These are phyloP conservation scores for Micrastur ruficollis DNA, from an alignment of 2,797 vertebrate species.

Conservation along the genomic window DNA sequence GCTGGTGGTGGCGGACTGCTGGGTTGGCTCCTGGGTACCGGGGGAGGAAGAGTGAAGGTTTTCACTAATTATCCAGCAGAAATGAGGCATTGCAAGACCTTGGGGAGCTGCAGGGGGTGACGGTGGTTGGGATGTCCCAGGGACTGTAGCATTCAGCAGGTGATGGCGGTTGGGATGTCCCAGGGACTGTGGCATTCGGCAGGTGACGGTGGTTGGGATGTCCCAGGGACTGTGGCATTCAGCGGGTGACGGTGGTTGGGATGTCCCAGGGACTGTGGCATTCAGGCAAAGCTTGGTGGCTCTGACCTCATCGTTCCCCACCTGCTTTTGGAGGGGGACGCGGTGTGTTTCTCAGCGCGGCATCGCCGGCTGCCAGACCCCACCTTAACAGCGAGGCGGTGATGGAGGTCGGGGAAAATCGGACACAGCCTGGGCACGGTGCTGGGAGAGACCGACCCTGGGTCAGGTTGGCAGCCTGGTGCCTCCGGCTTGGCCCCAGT, in stretches of 20 bases:
- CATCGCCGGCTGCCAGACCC: fast-evolving
- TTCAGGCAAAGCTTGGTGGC: not conserved
- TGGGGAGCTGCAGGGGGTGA: fast-evolving
- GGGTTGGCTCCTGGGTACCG: fast-evolving
- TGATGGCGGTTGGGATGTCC: fast-evolving
- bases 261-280: not conserved
- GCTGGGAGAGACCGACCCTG: fast-evolving
- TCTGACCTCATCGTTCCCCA: not conserved
- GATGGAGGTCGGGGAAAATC: not conserved
- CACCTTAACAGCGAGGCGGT: fast-evolving
- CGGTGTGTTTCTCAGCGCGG: fast-evolving
- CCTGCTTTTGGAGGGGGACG: fast-evolving
- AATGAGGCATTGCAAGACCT: fast-evolving
- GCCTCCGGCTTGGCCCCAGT: not conserved
- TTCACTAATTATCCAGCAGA: not conserved
- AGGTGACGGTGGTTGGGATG: fast-evolving
- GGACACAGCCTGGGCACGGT: fast-evolving
- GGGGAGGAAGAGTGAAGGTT: fast-evolving
- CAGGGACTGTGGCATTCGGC: no score
- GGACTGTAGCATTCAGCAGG: no score
- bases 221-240: not conserved
- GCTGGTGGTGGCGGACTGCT: not conserved
- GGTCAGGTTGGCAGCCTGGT: fast-evolving
- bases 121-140: fast-evolving
- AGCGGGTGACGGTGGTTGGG: fast-evolving